Percentiles rank a stretch among this genome's conserved stretches.
phyloP scores from a whole-genome alignment of 2,888 invertebrate genomes.

The Dolichomitus sp. region DNA sequence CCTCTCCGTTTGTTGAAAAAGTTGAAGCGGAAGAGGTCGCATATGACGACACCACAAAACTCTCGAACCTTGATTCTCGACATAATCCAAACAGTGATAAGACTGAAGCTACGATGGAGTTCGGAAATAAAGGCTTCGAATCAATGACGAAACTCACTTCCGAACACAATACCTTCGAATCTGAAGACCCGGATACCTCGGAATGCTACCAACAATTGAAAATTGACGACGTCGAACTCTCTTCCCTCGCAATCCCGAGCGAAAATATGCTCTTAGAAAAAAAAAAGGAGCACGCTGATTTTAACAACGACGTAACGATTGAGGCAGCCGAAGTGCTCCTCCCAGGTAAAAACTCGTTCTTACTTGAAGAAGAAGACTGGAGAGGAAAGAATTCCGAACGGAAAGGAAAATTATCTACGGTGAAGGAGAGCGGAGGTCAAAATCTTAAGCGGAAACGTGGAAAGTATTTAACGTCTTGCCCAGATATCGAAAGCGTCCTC shows the following conservation, averaged over 20 bases:
- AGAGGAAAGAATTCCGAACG: background rate
- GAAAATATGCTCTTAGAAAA: constrained; percentile 1
- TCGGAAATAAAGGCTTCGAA: background rate
- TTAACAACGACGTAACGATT: background rate
- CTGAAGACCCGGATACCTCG: background rate
- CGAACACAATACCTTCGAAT: background rate
- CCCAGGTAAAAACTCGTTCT: background rate
- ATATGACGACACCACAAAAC: background rate
- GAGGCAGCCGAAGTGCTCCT: constrained; percentile 3
- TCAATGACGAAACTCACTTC: background rate
- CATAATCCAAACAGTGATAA: background rate
- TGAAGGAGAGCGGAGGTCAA: background rate
- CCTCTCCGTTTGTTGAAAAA: background rate
- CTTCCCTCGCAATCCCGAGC: background rate
- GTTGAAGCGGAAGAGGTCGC: background rate
- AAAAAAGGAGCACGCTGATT: background rate
- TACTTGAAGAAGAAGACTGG: constrained; percentile 1
- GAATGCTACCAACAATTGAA: background rate
- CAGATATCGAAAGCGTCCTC: constrained; percentile 20
- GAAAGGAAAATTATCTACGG: background rate
- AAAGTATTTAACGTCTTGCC: constrained; percentile 37
- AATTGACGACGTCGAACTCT: background rate
- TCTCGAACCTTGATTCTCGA: constrained; percentile 1
- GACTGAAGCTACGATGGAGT: constrained; percentile 1
- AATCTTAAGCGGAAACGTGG: constrained; percentile 33